Evolutionary conservation across 2,113 vertebrate genomes (phyloP), one percentile per base, ranked within the genome.

Genomic region (Dicerorhinus sumatrensis): DNA sequence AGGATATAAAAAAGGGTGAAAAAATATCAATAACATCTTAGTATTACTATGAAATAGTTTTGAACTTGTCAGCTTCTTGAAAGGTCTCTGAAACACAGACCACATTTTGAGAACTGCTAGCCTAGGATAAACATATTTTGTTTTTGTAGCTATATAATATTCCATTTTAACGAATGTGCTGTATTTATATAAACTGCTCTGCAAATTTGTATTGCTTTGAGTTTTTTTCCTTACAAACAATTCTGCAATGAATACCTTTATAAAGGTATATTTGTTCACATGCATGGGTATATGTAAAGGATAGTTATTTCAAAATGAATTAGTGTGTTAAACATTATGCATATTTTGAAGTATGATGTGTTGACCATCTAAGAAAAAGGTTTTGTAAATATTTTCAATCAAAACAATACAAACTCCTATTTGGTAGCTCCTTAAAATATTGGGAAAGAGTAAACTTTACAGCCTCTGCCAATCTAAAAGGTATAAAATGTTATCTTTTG

Each of bases 351-450:
- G 1, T 51, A 27, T 13, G 25, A 8, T 84, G 1, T 83, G 3
- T 31, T 81, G 33, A 54, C 6, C 14, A 2, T 18, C n/a, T 69
- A 81, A 77, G 13, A 27, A 92, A 83, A 51, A 14, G 5, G 0
- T 36, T 82, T 48, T 67, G 0, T 36, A 39, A 82, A 91, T 56
- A 54, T 69, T 82, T 70, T 90, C 39, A 89, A 36, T 25, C n/a
- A 42, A n/a, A 65, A 51, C 1, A 77, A 21, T 79, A 39, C 10
- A 69, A 67, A 23, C 5, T 80, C 33, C 42, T 51, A 0, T 56
- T 63, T 72, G 17, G 46, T n/a, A 80, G 31, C 4, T 76, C 16
- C 70, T 96, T n/a, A 56, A 92, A 96, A 90, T 96, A 13, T 36
- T 72, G 13, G 14, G 29, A 56, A n/a, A 60, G 3, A 63, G 70